phyloP scores from a whole-genome alignment of 2,797 vertebrate genomes.

The Pempheris klunzingeri region DNA sequence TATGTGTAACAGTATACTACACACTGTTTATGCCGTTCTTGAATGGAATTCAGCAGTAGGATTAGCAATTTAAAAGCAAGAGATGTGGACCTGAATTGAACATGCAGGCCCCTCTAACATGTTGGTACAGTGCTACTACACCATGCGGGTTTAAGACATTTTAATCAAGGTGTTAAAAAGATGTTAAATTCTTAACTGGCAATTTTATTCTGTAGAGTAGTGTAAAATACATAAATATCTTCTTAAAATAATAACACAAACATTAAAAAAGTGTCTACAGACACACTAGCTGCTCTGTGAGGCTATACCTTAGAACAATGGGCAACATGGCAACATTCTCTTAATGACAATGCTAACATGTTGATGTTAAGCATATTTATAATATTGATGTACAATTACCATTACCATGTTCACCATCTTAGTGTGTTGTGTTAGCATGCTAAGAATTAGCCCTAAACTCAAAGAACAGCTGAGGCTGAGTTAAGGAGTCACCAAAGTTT shows the following conservation, averaged over 20 bases:
- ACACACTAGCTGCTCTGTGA: not conserved
- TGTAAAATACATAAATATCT: not conserved
- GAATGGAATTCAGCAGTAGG: constrained; percentile 33
- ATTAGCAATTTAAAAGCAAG: constrained; percentile 52
- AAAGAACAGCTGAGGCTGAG: not conserved
- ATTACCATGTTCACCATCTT: not conserved
- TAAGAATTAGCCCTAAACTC: not conserved
- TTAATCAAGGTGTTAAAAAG: not conserved
- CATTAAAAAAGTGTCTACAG: not conserved
- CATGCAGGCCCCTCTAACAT: constrained; percentile 4
- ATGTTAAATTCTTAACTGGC: not conserved
- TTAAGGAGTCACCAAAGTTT: not conserved
- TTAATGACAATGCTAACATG: not conserved
- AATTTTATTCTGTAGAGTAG: not conserved
- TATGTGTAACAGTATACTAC: constrained; percentile 38
- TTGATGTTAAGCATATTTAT: not conserved
- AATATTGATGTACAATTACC: too few relatives aligned
- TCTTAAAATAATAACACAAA: not conserved
- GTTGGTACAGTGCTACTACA: not conserved
- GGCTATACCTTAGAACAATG: not conserved
- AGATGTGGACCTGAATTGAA: constrained; percentile 33
- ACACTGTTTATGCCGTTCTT: constrained; percentile 32
- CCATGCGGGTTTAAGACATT: not conserved
- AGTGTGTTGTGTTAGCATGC: not conserved
- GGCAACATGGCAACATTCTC: not conserved